A percentile compares a stretch with the other conserved stretches of the same genome.
Evolutionary conservation across 2,888 invertebrate genomes (phyloP).

Genomic region (Liposcelis brunnea): DNA sequence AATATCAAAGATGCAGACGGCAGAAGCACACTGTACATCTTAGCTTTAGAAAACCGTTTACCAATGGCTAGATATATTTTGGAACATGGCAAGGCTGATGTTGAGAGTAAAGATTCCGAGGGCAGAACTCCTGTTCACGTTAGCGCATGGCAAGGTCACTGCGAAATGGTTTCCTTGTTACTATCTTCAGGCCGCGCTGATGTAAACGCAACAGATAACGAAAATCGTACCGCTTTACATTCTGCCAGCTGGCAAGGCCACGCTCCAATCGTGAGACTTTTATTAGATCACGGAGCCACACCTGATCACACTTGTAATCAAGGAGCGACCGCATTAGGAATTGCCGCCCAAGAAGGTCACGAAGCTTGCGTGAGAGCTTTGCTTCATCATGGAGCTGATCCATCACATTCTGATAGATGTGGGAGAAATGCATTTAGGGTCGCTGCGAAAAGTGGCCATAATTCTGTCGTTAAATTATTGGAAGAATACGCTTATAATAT

Average conservation of each 20-base stretch:
- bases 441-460: constrained; percentile 81
- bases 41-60: constrained; percentile 72
- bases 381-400: constrained; percentile 69
- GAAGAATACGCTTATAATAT: constrained; percentile 33
- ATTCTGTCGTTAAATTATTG: constrained; percentile 59
- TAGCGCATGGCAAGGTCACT: constrained; percentile 86
- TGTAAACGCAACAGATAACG: constrained; percentile 76
- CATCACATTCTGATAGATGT: constrained; percentile 69
- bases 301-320: constrained; percentile 87
- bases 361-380: constrained; percentile 76
- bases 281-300: constrained; percentile 62
- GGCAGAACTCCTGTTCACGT: constrained; percentile 81
- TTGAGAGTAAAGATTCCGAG: constrained; percentile 79
- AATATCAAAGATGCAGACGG: constrained; percentile 86
- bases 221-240: constrained; percentile 77
- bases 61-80: constrained; percentile 70
- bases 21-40: constrained; percentile 76
- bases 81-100: constrained; percentile 56
- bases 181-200: constrained; percentile 66
- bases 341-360: constrained; percentile 92
- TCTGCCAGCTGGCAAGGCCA: constrained; percentile 95
- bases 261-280: constrained; percentile 58
- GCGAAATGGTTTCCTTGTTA: constrained; percentile 76
- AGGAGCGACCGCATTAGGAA: constrained; percentile 90
- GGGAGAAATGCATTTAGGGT: constrained; percentile 76